Conservation (phyloP, 2,888 invertebrate genomes). For the Lysandra coridon region DNA sequence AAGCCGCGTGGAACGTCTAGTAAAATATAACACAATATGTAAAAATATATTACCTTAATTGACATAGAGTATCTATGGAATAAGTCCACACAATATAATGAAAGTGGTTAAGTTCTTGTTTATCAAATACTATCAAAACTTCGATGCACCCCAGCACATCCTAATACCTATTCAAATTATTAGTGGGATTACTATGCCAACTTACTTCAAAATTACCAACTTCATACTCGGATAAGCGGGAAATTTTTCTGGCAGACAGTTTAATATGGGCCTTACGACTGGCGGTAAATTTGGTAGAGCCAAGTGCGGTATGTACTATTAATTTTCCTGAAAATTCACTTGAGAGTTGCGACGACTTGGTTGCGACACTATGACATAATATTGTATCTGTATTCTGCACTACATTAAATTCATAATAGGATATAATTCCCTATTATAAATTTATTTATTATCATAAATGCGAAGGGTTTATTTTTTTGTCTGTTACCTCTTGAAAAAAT, state of each 20-base stretch:
- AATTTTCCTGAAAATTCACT: slow-evolving; percentile 1
- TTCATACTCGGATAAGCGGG: slow-evolving; percentile 6
- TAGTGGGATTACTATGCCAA: not conserved
- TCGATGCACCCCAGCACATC: not conserved
- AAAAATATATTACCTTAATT: no score
- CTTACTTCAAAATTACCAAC: slow-evolving; percentile 1
- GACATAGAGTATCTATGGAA: no score
- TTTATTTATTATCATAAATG: no score
- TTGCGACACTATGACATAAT: not conserved
- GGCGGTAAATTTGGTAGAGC: slow-evolving; percentile 13
- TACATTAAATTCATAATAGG: no score
- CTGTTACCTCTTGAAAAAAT: no score
- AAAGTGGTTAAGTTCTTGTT: not conserved
- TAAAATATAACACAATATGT: no score
- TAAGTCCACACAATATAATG: no score
- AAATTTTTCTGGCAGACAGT: not conserved
- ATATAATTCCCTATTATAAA: no score
- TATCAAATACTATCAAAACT: not conserved
- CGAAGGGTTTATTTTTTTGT: no score
- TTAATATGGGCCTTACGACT: slow-evolving; percentile 20
- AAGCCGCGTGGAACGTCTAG: no score
- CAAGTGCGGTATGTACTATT: slow-evolving; percentile 16
- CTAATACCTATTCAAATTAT: not conserved
- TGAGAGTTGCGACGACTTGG: not conserved
- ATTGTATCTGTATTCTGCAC: no score